phyloP scores from a whole-genome alignment of 2,888 invertebrate genomes.

The Anarsia innoxiella region DNA sequence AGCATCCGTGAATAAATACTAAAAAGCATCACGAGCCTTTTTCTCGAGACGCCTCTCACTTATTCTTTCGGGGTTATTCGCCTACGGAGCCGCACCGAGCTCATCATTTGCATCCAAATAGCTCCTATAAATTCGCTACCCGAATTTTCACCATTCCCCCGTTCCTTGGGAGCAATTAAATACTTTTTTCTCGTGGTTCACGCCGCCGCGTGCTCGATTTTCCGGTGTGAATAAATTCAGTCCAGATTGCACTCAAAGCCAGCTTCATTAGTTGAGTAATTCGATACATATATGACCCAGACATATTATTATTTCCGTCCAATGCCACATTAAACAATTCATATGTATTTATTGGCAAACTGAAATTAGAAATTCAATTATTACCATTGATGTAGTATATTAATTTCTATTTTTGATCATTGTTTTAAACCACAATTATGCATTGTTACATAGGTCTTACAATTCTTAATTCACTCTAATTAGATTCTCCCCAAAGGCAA shows the following conservation, averaged over 20 bases:
- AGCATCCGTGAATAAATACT: slow-evolving; percentile 55
- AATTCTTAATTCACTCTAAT: too few relatives aligned
- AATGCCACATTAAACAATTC: too few relatives aligned
- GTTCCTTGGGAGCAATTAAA: slow-evolving; percentile 72
- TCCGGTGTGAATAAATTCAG: slow-evolving; percentile 58
- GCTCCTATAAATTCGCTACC: slow-evolving; percentile 72
- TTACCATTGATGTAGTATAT: too few relatives aligned
- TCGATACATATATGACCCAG: too few relatives aligned
- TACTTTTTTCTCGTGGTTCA: slow-evolving; percentile 60
- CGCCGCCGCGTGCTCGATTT: slow-evolving; percentile 44
- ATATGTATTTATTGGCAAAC: too few relatives aligned
- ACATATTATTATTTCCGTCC: too few relatives aligned
- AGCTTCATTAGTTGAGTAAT: slow-evolving; percentile 56
- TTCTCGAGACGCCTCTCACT: slow-evolving; percentile 66
- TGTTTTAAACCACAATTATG: too few relatives aligned
- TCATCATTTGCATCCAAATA: slow-evolving; percentile 75
- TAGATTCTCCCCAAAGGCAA: too few relatives aligned
- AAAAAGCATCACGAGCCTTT: slow-evolving; percentile 54
- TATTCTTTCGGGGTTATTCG: slow-evolving; percentile 67
- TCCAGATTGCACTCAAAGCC: slow-evolving; percentile 50
- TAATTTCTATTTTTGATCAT: too few relatives aligned
- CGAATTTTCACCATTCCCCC: slow-evolving; percentile 69
- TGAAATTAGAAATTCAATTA: too few relatives aligned
- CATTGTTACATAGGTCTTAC: too few relatives aligned
- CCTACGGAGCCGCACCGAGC: slow-evolving; percentile 52